Base-by-base conservation (phyloP, 23 tunicate species). In the Ciona savignyi region DNA sequence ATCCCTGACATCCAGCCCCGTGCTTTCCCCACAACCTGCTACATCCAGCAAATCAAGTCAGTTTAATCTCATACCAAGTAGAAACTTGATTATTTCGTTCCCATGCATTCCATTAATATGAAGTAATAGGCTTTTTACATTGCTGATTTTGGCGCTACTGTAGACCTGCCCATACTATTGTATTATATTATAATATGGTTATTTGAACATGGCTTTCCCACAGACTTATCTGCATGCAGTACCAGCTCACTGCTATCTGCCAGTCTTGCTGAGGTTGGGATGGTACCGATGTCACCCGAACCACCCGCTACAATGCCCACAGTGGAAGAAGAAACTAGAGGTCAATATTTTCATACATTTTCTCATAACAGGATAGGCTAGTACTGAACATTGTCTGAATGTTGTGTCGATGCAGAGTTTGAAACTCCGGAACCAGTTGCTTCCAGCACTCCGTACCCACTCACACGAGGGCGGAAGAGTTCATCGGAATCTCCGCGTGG, bases 391-490 rank as follows among this genome's bases (percentile, higher is more conserved):
- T 42, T 42, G 56, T 15, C 56, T 42, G 56, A 6, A 6, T 42
- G 9, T 6, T 42, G 9, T 42, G 15, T 42, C 15, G 11, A 42
- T 42, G 9, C 15, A 42, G 68, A 24, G 9, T 24, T 64, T n/a
- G 21, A 22, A 22, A 67, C 74, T 19, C 74, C 83, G 0, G 75
- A 67, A 26, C 92, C 84, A 23, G 61, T 73, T 1, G 85, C 51
- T 66, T 72, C 84, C 4, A 78, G 76, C 80, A 78, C 79, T 66
- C 92, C 92, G 33, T 85, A 66, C 35, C 71, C 71, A 78, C 71
- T 73, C 1, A 1, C 68, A 20, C 51, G 62, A 31, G 27, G 56
- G 4, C 29, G 75, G 49, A 31, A 62, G 4, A 62, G 70, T 33
- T 25, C 69, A 23, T 35, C 48, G 4, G 34, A 66, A 1, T 66